A percentile compares a stretch with the other conserved stretches of the same genome.
Evolutionary conservation across 2,888 invertebrate genomes (phyloP).

Genomic region (Girardia tigrina): DNA sequence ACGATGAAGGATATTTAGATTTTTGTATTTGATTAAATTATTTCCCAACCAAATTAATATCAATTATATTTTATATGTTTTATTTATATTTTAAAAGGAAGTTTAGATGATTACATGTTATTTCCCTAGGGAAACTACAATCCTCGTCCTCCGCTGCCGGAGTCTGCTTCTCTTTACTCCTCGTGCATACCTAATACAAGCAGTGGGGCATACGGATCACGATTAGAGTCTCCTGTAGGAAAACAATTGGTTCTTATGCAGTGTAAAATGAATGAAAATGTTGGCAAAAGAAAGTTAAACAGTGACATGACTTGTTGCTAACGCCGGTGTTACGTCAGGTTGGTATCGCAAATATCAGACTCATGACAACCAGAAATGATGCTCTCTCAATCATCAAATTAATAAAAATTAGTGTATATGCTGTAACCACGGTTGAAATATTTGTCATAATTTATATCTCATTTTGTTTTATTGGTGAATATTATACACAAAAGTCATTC

Average conservation of each 20-base stretch:
- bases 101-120: too few relatives aligned
- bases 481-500: too few relatives aligned
- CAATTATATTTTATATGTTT: too few relatives aligned
- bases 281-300: not conserved
- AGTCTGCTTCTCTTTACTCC: not conserved
- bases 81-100: too few relatives aligned
- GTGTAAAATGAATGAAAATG: constrained; percentile 4
- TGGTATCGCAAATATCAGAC: not conserved
- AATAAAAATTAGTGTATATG: not conserved
- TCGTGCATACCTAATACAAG: not conserved
- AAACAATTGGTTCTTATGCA: not conserved
- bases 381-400: too few relatives aligned
- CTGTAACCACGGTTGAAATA: not conserved
- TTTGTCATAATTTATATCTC: too few relatives aligned
- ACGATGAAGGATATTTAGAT: too few relatives aligned
- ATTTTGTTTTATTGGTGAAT: too few relatives aligned
- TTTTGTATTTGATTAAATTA: too few relatives aligned
- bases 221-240: not conserved
- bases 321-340: not conserved
- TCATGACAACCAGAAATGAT: too few relatives aligned
- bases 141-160: not conserved
- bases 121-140: too few relatives aligned
- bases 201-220: constrained; percentile 1
- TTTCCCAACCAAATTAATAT: not conserved
- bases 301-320: not conserved